These are phyloP conservation scores for Drosophila rubida DNA, from an alignment of 2,888 invertebrate genomes.

Conservation along the genomic window DNA sequence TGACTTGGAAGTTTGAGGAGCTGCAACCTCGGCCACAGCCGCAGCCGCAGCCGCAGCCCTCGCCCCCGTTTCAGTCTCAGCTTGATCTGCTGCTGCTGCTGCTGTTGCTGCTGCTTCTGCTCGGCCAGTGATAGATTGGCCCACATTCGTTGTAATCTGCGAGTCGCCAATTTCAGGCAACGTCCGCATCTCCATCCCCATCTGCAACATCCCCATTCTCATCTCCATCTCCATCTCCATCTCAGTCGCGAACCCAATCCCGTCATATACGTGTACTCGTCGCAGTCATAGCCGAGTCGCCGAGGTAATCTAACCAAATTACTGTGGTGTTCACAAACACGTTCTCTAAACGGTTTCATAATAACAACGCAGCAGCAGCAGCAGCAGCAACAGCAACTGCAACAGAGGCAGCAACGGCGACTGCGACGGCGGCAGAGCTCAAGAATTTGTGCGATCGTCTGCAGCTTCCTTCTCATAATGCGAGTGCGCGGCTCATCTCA, in stretches of 20 bases:
- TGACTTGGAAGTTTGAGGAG: constrained; percentile 55
- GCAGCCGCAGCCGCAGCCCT: not conserved
- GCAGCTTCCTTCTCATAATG: constrained; percentile 68
- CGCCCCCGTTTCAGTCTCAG: not conserved
- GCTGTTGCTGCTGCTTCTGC: constrained; percentile 23
- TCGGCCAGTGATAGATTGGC: constrained; percentile 76
- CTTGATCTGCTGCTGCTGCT: constrained; percentile 1
- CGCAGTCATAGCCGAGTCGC: constrained; percentile 25
- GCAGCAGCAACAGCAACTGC: constrained; percentile 6
- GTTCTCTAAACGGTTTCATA: constrained; percentile 82
- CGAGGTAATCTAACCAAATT: constrained; percentile 79
- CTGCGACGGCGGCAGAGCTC: constrained; percentile 44
- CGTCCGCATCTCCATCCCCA: not conserved
- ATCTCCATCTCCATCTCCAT: not conserved
- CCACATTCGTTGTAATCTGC: constrained; percentile 71
- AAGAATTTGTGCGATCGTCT: constrained; percentile 53
- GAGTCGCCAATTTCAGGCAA: constrained; percentile 52
- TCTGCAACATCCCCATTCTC: not conserved
- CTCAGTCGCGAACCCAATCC: constrained; percentile 1
- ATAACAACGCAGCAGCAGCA: constrained; percentile 68
- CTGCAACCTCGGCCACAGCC: constrained; percentile 14
- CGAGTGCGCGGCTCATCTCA: constrained; percentile 51
- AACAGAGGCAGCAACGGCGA: not conserved
- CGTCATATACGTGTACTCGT: constrained; percentile 38
- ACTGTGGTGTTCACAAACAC: constrained; percentile 81